Evolutionary conservation across 1,140 invertebrate species (phyloP), one percentile per base, ranked within the genome.

Genomic region (Chironomus striatipennis): DNA sequence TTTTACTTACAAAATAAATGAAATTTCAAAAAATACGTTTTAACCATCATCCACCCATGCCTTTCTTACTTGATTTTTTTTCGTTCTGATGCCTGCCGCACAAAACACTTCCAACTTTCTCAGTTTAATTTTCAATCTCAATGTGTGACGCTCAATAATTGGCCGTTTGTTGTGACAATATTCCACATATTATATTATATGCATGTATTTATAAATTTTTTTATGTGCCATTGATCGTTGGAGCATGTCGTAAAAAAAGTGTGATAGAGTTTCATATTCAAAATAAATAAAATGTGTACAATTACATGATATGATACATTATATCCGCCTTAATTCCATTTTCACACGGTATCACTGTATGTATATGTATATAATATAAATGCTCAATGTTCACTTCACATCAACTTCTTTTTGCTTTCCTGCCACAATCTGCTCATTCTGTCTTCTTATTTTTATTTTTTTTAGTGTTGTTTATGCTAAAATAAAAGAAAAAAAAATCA

Each of bases 231-330:
- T 20, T 70, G 65, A 18, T 70, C 17, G 18, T 10, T 21, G 65
- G 18, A 70, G 65, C 65, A 70, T 70, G 65, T 70, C 65, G 65
- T 18, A 67, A 67, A 7, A 10, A 57, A 57, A 57, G 47, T 57
- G 47, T 70, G 65, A 70, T 70, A 20, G 17, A 70, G 65, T 70
- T 70, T 70, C 65, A 70, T 70, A 70, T 70, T 70, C 65, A 70
- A 70, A 70, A 57, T 12, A 57, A n/a, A 57, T 34, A 34, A 34
- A 34, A 34, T 34, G 9, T 70, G 65, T 70, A 70, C 65, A 70
- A 70, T 70, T 70, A 70, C 65, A 70, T 70, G 65, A 70, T 70
- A 70, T 70, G 65, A 70, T 70, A 70, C 65, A 70, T 21, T 70
- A 70, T 70, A 70, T 70, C 65, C 65, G 65, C 20, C 10, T 70